Evolutionary conservation across 2,888 invertebrate species (phyloP).

Genomic region (Ligdia adustata): DNA sequence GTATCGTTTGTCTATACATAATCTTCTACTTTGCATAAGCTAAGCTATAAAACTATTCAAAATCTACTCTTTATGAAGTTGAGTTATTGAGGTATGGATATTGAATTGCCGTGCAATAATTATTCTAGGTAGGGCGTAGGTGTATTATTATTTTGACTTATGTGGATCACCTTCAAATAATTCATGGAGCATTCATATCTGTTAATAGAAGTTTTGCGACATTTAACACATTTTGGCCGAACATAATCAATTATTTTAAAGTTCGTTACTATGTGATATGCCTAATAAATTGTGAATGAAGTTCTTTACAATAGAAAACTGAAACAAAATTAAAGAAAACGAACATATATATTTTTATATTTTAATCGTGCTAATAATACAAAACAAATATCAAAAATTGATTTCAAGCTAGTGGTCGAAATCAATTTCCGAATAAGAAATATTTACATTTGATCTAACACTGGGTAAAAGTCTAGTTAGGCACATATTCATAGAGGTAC

Average conservation of each 20-base stretch:
- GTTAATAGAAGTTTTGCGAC: constrained; percentile 2
- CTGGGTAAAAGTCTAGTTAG: constrained; percentile 38
- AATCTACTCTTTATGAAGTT: not conserved
- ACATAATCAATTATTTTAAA: no score
- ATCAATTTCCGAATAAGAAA: constrained; percentile 54
- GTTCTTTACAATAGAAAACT: not conserved
- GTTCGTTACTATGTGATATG: no score
- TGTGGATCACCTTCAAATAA: constrained; percentile 18
- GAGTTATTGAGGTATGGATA: not conserved
- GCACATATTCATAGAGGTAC: constrained; percentile 77
- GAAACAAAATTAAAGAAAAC: not conserved
- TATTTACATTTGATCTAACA: constrained; percentile 21
- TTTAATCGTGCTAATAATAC: not conserved
- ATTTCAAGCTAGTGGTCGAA: constrained; percentile 71
- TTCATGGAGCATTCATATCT: not conserved
- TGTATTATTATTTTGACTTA: constrained; percentile 8
- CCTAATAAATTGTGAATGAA: no score
- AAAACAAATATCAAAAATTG: constrained; percentile 53
- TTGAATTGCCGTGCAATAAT: not conserved
- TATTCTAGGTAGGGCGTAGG: constrained; percentile 1
- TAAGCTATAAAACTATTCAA: not conserved
- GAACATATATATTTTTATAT: not conserved
- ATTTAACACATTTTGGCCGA: no score
- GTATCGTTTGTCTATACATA: no score
- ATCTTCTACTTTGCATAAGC: no score